Percentiles rank a stretch among this genome's conserved stretches.
phyloP scores from a whole-genome alignment of 2,888 invertebrate genomes.

The Thereva nobilitata region DNA sequence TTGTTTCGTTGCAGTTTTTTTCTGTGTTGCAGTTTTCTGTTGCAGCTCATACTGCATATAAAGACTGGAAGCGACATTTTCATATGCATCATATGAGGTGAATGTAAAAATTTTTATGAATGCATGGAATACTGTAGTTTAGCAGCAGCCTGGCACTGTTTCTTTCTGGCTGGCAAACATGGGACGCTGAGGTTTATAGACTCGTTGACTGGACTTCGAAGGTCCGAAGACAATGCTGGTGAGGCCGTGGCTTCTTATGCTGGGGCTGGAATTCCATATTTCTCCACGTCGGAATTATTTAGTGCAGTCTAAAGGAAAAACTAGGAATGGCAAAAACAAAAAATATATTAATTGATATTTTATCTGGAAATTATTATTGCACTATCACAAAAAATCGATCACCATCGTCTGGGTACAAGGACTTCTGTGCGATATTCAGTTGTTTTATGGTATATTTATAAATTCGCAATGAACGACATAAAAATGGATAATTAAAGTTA shows the following conservation, averaged over 20 bases:
- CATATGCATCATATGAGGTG: conserved; percentile 24
- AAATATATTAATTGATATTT: too few relatives aligned
- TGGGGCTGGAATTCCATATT: conserved; percentile 23
- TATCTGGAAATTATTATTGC: too few relatives aligned
- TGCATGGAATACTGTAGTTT: conserved; percentile 2
- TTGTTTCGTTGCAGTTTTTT: conserved; percentile 10
- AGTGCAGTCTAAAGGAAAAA: conserved; percentile 12
- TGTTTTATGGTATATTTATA: too few relatives aligned
- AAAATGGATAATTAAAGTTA: too few relatives aligned
- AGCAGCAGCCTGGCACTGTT: background rate
- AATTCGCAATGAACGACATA: too few relatives aligned
- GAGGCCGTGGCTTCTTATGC: background rate
- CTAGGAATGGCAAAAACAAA: background rate
- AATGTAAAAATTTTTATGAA: conserved; percentile 28
- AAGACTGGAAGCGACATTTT: conserved; percentile 17
- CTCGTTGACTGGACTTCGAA: too few relatives aligned
- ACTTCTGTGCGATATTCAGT: too few relatives aligned
- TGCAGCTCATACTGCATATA: conserved; percentile 3
- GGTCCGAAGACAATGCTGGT: conserved; percentile 12
- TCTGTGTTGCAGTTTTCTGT: background rate
- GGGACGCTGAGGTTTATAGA: too few relatives aligned
- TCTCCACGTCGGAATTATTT: conserved; percentile 22
- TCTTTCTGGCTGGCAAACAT: too few relatives aligned
- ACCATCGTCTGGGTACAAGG: too few relatives aligned
- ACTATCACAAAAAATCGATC: too few relatives aligned